These are phyloP conservation scores for Orchesellides sinensis DNA, from an alignment of 2,888 invertebrate species.

Conservation along the genomic window DNA sequence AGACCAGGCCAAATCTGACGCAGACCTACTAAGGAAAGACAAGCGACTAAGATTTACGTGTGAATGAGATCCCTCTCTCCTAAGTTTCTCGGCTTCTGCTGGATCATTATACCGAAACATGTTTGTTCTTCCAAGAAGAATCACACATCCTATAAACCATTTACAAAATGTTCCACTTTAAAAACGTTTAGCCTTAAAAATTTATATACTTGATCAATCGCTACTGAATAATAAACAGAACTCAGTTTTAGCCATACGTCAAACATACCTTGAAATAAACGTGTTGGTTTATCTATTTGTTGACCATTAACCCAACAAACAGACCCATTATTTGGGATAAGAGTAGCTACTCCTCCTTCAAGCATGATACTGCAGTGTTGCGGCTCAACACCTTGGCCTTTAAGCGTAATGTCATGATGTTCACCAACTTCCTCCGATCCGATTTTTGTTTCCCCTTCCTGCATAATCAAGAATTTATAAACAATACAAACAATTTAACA, in stretches of 20 bases:
- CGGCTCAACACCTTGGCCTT: constrained; percentile 86
- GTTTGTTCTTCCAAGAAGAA: constrained; percentile 86
- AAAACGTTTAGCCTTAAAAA: too few relatives aligned
- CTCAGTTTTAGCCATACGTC: background rate
- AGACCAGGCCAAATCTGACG: constrained; percentile 84
- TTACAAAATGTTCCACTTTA: background rate
- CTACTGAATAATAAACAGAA: too few relatives aligned
- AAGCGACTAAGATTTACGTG: constrained; percentile 87
- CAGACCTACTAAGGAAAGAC: constrained; percentile 89
- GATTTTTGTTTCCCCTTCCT: constrained; percentile 91
- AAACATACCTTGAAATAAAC: constrained; percentile 84
- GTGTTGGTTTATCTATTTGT: constrained; percentile 86
- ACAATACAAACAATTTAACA: background rate
- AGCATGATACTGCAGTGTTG: constrained; percentile 88
- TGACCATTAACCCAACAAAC: constrained; percentile 91
- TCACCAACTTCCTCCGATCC: constrained; percentile 84
- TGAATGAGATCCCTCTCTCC: constrained; percentile 85
- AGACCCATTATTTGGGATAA: constrained; percentile 85
- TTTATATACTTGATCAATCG: too few relatives aligned
- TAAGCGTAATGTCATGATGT: constrained; percentile 87
- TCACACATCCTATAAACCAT: constrained; percentile 86
- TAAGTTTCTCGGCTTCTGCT: constrained; percentile 89
- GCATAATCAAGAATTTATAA: constrained; percentile 55
- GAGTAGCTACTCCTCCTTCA: constrained; percentile 84
- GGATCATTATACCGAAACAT: constrained; percentile 95